These are phyloP conservation scores for Pomacea canaliculata DNA, from an alignment of 2,888 invertebrate genomes.

Conservation along the genomic window DNA sequence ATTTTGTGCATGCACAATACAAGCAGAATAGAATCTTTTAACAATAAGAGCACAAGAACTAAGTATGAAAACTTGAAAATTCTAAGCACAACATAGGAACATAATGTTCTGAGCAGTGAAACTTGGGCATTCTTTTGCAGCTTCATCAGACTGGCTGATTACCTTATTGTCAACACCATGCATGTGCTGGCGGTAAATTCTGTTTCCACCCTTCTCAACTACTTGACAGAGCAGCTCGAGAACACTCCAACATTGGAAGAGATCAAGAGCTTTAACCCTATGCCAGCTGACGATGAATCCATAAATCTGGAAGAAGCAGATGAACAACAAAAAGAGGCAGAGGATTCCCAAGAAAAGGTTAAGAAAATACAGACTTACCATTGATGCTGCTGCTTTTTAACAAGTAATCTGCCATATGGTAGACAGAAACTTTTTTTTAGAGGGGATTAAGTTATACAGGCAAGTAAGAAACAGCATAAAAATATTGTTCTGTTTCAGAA, in stretches of 20 bases:
- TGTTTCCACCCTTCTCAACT: constrained; percentile 68
- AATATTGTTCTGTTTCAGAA: background rate
- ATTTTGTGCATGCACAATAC: too few species aligned
- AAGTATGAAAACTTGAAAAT: too few species aligned
- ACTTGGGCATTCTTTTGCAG: constrained; percentile 44
- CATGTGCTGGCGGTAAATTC: constrained; percentile 70
- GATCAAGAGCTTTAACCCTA: constrained; percentile 59
- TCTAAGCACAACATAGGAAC: too few species aligned
- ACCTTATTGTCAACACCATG: constrained; percentile 70
- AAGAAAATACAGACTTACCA: background rate
- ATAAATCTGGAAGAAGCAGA: constrained; percentile 34
- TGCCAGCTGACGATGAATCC: constrained; percentile 26
- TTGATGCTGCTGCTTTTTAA: too few species aligned
- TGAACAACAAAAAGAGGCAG: constrained; percentile 38
- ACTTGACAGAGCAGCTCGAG: constrained; percentile 68
- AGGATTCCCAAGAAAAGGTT: constrained; percentile 11
- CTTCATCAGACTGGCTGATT: constrained; percentile 70
- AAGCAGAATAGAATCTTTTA: too few species aligned
- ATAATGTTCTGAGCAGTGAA: too few species aligned
- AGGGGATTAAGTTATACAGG: too few species aligned
- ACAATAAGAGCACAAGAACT: too few species aligned
- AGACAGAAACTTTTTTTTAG: too few species aligned
- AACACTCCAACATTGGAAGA: constrained; percentile 67
- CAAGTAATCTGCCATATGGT: too few species aligned
- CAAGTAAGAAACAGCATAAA: too few species aligned